Evolutionary conservation across 2,888 invertebrate genomes (phyloP).

Genomic region (Polydesmus complanatus): DNA sequence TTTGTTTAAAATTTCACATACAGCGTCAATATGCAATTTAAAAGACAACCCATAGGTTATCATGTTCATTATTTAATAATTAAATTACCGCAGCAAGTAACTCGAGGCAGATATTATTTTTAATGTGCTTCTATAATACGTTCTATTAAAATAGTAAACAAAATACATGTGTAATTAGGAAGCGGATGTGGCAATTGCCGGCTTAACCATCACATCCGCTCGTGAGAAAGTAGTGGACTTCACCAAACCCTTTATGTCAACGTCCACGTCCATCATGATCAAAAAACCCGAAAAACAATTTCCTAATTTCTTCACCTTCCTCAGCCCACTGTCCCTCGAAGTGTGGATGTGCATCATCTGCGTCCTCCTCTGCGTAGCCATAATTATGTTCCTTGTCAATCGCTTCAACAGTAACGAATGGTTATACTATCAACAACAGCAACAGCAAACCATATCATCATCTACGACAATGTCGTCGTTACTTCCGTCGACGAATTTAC

Average conservation of each 20-base stretch:
- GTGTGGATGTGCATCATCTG: conserved; percentile 43
- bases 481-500: too few species aligned
- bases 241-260: conserved; percentile 42
- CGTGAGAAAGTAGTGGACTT: conserved; percentile 44
- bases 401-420: conserved; percentile 43
- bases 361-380: conserved; percentile 40
- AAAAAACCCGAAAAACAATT: conserved; percentile 40
- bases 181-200: conserved; percentile 43
- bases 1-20: too few species aligned
- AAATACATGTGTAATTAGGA: conserved; percentile 30
- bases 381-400: conserved; percentile 40
- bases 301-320: conserved; percentile 43
- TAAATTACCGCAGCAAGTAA: too few species aligned
- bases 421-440: conserved; percentile 27
- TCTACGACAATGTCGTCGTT: neutral
- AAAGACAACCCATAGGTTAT: too few species aligned
- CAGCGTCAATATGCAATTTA: too few species aligned
- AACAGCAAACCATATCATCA: conserved; percentile 21
- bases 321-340: conserved; percentile 40
- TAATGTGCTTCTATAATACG: too few species aligned
- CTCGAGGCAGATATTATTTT: too few species aligned
- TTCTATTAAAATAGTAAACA: too few species aligned
- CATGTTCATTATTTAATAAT: too few species aligned
- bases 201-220: conserved; percentile 42
- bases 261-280: conserved; percentile 46